phyloP scores from a whole-genome alignment of 2,888 invertebrate species.

The Tenthredo scrophulariae region DNA sequence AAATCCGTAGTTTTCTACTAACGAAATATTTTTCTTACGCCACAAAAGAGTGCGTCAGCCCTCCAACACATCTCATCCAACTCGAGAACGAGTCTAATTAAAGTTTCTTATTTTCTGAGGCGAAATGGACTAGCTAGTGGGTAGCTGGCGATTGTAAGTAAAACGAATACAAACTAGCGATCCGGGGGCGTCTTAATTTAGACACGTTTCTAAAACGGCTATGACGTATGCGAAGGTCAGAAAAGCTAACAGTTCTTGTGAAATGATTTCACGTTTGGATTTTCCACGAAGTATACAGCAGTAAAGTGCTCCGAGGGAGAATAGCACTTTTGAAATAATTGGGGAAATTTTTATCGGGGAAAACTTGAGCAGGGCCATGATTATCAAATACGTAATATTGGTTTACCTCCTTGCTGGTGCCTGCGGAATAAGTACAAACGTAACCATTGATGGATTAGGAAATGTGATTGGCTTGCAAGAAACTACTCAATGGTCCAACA shows the following conservation, averaged over 20 bases:
- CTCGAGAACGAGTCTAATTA: not conserved
- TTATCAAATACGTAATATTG: not conserved
- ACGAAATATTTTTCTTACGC: not conserved
- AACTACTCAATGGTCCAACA: conserved; percentile 21
- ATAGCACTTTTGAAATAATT: not conserved
- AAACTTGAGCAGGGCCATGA: not conserved
- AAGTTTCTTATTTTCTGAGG: not conserved
- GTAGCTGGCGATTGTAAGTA: not conserved
- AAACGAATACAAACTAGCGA: not conserved
- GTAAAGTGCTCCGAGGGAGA: not conserved
- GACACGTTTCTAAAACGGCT: not conserved
- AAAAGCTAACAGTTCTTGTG: not conserved
- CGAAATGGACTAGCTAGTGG: not conserved
- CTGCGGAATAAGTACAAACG: conserved; percentile 11
- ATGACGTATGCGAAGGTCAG: conserved; percentile 13
- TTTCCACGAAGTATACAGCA: not conserved
- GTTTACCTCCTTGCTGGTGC: not conserved
- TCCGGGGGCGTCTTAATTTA: conserved; percentile 12
- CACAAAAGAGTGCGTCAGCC: not conserved
- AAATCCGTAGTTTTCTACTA: not conserved
- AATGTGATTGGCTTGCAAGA: conserved; percentile 25
- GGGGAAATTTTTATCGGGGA: not conserved
- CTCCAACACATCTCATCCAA: not conserved
- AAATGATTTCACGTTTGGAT: not conserved
- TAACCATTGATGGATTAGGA: conserved; percentile 41